Percentiles rank a stretch among this genome's conserved stretches.
Conservation (phyloP, 2,113 vertebrate genomes). For the Nipponia nippon region DNA sequence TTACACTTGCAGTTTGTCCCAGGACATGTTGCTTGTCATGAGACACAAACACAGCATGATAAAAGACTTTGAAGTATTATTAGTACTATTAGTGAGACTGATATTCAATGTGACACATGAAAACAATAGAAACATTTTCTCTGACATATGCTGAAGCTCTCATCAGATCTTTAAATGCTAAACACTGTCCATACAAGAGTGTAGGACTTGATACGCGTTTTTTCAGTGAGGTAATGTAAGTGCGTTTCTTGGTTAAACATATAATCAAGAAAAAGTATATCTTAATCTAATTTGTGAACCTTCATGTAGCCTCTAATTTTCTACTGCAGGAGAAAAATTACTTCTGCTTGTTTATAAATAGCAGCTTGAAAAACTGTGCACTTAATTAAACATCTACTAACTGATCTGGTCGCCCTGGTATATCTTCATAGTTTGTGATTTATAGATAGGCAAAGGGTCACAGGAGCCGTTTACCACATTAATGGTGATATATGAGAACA, state of each 20-base stretch:
- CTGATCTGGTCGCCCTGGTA: slow-evolving; percentile 25
- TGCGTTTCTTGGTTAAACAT: not conserved
- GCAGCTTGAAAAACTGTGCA: slow-evolving; percentile 28
- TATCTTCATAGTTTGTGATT: slow-evolving; percentile 60
- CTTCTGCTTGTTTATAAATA: slow-evolving; percentile 52
- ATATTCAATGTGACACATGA: not conserved
- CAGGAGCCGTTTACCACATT: slow-evolving; percentile 41
- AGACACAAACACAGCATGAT: not conserved
- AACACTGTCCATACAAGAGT: not conserved
- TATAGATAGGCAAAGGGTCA: slow-evolving; percentile 59
- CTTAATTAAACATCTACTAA: slow-evolving; percentile 55
- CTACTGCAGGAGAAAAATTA: slow-evolving; percentile 4
- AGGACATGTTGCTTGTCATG: not conserved
- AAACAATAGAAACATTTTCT: not conserved
- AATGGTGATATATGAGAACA: slow-evolving; percentile 37
- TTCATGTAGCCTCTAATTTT: slow-evolving; percentile 30
- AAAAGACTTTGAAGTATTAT: not conserved
- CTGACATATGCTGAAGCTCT: not conserved
- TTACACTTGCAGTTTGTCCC: not conserved
- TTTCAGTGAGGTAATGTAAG: not conserved
- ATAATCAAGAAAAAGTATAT: not conserved
- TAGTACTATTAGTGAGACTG: not conserved
- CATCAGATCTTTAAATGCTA: not conserved
- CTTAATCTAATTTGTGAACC: slow-evolving; percentile 35
- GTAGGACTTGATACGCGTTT: not conserved